Percentiles rank a stretch among this genome's conserved stretches.
Conservation (phyloP, 2,113 vertebrate species). For the Erythrocercus mccallii region DNA sequence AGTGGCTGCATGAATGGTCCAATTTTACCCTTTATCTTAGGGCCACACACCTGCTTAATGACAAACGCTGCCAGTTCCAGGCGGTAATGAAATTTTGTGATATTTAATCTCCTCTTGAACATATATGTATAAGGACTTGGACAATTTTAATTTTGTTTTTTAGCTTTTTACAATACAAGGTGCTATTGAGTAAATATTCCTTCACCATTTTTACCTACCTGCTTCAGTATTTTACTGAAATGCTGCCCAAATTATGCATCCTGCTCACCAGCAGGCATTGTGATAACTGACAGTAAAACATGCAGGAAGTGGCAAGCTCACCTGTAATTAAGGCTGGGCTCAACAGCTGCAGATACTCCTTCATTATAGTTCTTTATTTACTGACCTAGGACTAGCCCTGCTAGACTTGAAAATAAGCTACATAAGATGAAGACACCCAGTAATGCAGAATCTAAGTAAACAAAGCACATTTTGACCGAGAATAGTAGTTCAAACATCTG, state of each 20-base stretch:
- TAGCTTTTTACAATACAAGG: background rate
- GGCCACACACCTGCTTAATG: background rate
- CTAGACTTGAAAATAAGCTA: background rate
- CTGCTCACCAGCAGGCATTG: background rate
- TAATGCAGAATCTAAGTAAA: background rate
- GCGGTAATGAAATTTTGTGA: background rate
- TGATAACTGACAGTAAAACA: background rate
- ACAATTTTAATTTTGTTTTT: background rate
- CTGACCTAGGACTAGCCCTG: conserved; percentile 1
- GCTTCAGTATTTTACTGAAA: background rate
- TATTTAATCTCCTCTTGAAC: background rate
- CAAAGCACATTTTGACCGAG: background rate
- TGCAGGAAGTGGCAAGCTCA: background rate
- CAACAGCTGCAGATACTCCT: background rate
- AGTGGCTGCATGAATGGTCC: background rate
- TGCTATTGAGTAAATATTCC: background rate
- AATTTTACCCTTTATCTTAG: background rate
- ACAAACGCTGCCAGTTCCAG: background rate
- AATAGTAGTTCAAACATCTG: background rate
- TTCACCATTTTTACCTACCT: background rate
- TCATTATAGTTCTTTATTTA: background rate
- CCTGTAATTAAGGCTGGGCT: background rate
- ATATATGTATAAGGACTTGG: background rate
- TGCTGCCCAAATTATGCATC: background rate
- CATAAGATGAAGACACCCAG: background rate